Evolutionary conservation across 1,140 invertebrate species (phyloP).

Genomic region (Bathynomus jamesi): DNA sequence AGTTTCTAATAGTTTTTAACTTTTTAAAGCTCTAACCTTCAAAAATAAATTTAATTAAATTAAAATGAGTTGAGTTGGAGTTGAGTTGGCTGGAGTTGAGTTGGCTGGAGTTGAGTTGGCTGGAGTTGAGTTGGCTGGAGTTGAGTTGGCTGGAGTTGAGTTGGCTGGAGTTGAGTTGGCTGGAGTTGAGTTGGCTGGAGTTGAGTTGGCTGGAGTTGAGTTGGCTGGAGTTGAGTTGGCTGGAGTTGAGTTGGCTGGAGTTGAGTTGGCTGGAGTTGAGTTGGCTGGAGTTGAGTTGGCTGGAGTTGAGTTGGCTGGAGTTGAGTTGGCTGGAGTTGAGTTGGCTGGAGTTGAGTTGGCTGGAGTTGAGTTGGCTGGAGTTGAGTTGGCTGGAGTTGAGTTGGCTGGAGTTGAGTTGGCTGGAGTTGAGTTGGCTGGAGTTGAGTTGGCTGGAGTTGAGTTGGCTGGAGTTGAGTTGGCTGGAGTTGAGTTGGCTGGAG

Average conservation of each 20-base stretch:
- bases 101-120: background rate
- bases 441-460: background rate
- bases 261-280: background rate
- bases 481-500: background rate
- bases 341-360: background rate
- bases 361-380: background rate
- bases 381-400: background rate
- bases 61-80: too few species aligned
- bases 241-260: background rate
- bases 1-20: too few species aligned
- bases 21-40: too few species aligned
- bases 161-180: background rate
- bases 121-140: background rate
- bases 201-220: background rate
- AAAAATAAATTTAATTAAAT: too few species aligned
- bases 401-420: background rate
- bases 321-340: background rate
- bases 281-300: background rate
- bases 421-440: background rate
- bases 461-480: background rate
- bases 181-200: background rate
- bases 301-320: background rate
- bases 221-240: background rate
- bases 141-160: background rate
- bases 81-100: background rate